Evolutionary conservation across 2,888 invertebrate species (phyloP).

Genomic region (Rhagium mordax): DNA sequence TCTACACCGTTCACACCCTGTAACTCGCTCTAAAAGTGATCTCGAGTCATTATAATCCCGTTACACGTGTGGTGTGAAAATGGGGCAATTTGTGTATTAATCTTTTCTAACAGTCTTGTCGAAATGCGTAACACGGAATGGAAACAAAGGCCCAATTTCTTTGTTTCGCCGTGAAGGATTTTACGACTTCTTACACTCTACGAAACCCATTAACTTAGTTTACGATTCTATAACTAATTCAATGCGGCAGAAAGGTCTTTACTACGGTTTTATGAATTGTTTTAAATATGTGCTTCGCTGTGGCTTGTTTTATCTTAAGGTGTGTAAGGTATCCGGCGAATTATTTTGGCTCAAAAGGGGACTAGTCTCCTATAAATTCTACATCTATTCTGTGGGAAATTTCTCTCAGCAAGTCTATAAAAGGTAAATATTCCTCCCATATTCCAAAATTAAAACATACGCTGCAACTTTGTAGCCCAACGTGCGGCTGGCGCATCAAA

Average conservation of each 20-base stretch:
- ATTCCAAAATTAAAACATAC: no score
- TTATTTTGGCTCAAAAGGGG: no score
- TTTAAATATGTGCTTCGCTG: not conserved
- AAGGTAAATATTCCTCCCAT: no score
- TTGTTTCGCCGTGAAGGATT: not conserved
- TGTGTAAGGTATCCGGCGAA: no score
- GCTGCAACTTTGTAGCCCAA: no score
- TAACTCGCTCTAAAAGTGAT: not conserved
- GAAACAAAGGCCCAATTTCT: not conserved
- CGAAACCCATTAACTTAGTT: not conserved
- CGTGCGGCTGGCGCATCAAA: no score
- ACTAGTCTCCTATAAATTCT: no score
- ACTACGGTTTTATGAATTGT: not conserved
- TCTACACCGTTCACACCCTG: not conserved
- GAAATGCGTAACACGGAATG: not conserved
- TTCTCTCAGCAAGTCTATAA: no score
- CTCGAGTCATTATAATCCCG: not conserved
- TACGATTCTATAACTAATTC: slow-evolving; percentile 19
- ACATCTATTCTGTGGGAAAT: no score
- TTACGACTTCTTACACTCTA: slow-evolving; percentile 11
- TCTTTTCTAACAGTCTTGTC: not conserved
- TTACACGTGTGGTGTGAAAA: not conserved
- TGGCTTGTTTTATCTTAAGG: not conserved
- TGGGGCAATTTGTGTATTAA: not conserved
- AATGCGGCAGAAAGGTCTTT: not conserved